Base-by-base conservation (phyloP, 1,140 invertebrate genomes). In the Oncopeltus fasciatus region DNA sequence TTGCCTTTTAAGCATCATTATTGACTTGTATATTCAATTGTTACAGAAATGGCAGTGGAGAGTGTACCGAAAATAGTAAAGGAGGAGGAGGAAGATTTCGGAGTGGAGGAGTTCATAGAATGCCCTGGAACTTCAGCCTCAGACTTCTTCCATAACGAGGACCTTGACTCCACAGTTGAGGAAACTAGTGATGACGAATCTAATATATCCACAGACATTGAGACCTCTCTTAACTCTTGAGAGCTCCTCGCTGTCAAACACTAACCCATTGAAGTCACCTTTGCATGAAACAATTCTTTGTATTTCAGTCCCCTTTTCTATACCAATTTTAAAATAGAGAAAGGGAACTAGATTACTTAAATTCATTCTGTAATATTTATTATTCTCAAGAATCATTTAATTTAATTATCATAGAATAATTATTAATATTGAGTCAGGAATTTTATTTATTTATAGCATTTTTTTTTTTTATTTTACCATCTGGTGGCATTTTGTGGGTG, bases 141-240 rank as follows among this genome's bases (percentile, higher is more conserved):
- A 21, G 29, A 24, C 2, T 59, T 18, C 9, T 16, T 46, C 18
- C 38, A n/a, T 49, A 24, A 9, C 1, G 47, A 56, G 18, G 64
- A 65, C 29, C 33, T 28, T 1, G 47, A 60, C 20, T 62, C 57
- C 0, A 51, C 28, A 2, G 57, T 33, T 12, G 29, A 59, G 9
- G 49, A 59, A 21, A 62, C 56, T n/a, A 64, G 57, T 20, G 61
- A 62, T 46, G 62, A 66, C n/a, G 65, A 65, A 29, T 63, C 61
- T n/a, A 60, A 49, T 43, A 63, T 62, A 57, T 65, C 61, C 20
- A 60, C 57, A 14, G 61, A 65, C 20, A 20, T 57, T 11, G 61
- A 65, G n/a, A 33, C 18, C 11, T 11, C 9, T 24, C 5, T 21
- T 27, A 31, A 59, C 29, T 59, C 5, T 38, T 5, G 12, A n/a